These are phyloP conservation scores for Elgaria multicarinata DNA, from an alignment of 2,113 vertebrate genomes.

Conservation along the genomic window DNA sequence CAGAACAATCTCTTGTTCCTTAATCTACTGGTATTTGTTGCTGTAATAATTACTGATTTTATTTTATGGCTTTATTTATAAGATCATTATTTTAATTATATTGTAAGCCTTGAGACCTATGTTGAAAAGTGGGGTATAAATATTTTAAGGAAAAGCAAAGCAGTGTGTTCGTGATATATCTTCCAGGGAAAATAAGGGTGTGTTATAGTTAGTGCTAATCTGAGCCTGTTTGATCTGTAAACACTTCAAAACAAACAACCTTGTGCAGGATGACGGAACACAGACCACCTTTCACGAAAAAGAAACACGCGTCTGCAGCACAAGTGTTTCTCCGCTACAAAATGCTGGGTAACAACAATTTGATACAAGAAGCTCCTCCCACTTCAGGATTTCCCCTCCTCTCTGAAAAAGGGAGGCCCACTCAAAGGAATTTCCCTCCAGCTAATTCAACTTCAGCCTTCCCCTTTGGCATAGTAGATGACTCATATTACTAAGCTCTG, in stretches of 20 bases:
- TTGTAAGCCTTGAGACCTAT: background rate
- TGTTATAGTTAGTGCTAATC: background rate
- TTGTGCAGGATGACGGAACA: background rate
- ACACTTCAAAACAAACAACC: background rate
- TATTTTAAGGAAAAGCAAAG: background rate
- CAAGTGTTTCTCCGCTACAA: background rate
- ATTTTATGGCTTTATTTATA: too few species aligned
- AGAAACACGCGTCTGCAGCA: background rate
- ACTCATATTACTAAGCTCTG: background rate
- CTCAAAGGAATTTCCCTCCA: background rate
- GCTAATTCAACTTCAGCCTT: background rate
- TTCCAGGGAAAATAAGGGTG: background rate
- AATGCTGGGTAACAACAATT: background rate
- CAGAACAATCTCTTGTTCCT: background rate
- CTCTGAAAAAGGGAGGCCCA: too few species aligned
- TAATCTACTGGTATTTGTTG: background rate
- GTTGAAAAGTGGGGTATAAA: background rate
- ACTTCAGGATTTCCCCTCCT: background rate
- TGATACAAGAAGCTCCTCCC: background rate
- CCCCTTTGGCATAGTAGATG: background rate
- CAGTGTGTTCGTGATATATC: background rate
- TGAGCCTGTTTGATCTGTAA: background rate
- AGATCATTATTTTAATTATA: background rate
- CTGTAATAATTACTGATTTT: background rate
- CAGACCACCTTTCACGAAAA: background rate